Evolutionary conservation across 2,797 vertebrate genomes (phyloP).

Genomic region (Enteromius viviparus): DNA sequence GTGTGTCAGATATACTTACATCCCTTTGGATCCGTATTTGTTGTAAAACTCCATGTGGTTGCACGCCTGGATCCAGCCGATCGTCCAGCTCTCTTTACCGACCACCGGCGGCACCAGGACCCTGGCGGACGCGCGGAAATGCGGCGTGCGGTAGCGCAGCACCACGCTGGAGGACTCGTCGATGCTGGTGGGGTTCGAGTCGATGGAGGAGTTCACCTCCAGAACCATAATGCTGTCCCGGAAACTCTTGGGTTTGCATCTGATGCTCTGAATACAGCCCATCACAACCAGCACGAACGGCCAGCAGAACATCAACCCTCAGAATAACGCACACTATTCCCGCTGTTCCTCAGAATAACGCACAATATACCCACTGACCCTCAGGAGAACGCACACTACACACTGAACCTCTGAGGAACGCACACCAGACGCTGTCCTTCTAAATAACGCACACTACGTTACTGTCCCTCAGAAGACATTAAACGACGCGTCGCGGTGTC

Average conservation of each 20-base stretch:
- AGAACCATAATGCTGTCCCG: conserved; percentile 91
- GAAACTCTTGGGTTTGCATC: conserved; percentile 96
- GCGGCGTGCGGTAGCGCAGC: conserved; percentile 94
- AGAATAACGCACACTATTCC: conserved; percentile 10
- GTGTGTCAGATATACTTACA: conserved; percentile 82
- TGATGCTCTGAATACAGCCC: conserved; percentile 99
- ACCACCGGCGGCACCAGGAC: conserved; percentile 90
- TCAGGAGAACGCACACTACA: background rate
- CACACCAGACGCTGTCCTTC: background rate
- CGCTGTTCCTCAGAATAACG: background rate
- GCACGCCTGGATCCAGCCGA: conserved; percentile 98
- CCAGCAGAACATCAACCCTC: conserved; percentile 72
- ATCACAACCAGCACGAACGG: conserved; percentile 86
- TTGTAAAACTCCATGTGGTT: conserved; percentile 99
- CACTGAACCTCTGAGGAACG: background rate
- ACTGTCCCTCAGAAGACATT: background rate
- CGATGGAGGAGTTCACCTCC: conserved; percentile 93
- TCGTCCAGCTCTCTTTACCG: conserved; percentile 93
- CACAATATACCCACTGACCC: conserved; percentile 17
- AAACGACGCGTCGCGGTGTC: conserved; percentile 9
- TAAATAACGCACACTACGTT: background rate
- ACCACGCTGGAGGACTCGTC: conserved; percentile 97
- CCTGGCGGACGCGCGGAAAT: conserved; percentile 92
- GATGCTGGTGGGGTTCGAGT: conserved; percentile 94
- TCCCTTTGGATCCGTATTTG: conserved; percentile 92